Conservation (phyloP, 2,888 invertebrate species). For the Tetragonisca angustula region DNA sequence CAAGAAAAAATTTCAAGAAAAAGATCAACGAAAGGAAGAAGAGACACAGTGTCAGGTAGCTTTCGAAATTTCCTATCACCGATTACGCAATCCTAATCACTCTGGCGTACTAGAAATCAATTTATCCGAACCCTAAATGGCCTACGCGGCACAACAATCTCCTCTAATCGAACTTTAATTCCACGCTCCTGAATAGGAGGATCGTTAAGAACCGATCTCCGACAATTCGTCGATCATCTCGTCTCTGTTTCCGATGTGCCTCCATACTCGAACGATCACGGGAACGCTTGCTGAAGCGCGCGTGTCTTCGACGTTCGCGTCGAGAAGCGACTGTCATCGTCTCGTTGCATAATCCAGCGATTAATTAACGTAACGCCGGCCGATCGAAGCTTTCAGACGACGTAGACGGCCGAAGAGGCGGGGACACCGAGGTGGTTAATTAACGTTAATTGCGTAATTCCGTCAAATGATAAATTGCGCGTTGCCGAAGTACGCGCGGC, state of each 20-base stretch:
- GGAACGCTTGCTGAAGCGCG: background rate
- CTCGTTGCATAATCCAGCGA: conserved; percentile 49
- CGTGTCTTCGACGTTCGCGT: background rate
- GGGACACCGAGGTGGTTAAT: conserved; percentile 45
- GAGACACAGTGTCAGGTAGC: background rate
- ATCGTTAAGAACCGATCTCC: conserved; percentile 4
- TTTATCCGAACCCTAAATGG: background rate
- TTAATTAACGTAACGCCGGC: conserved; percentile 61
- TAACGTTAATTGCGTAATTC: conserved; percentile 68
- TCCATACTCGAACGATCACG: background rate
- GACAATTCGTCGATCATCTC: background rate
- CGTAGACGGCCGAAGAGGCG: background rate
- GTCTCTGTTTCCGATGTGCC: no score
- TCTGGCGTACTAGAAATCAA: background rate
- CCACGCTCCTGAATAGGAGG: conserved; percentile 7
- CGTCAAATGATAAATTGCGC: conserved; percentile 68
- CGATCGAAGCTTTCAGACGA: conserved; percentile 46
- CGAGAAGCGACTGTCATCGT: conserved; percentile 26
- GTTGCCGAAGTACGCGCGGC: conserved; percentile 18
- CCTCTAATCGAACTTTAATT: background rate
- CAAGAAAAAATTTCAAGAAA: background rate
- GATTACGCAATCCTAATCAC: background rate
- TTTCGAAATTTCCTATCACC: background rate
- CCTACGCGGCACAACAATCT: background rate
- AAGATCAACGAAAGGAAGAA: no score